Conservation (phyloP, 2,888 invertebrate genomes). For the Theretra japonica region DNA sequence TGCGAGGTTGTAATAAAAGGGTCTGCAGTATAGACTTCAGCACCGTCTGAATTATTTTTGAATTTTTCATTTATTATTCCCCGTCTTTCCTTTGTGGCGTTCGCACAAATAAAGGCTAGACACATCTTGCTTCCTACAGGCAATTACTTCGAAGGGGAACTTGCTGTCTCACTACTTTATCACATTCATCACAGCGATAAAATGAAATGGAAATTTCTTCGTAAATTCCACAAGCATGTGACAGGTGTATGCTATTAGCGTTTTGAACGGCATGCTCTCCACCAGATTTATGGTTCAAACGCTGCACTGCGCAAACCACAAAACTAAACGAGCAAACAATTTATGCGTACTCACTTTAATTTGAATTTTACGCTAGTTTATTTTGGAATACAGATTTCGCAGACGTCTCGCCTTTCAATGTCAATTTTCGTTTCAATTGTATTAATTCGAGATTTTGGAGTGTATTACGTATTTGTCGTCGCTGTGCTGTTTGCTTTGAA, state of each 20-base stretch:
- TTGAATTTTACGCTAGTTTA: conserved; percentile 27
- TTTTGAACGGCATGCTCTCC: conserved; percentile 37
- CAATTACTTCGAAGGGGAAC: conserved; percentile 10
- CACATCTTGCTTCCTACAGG: conserved; percentile 17
- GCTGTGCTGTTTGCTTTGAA: conserved; percentile 10
- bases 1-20: background rate
- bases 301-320: conserved; percentile 39
- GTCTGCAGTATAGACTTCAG: background rate
- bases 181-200: conserved; percentile 25
- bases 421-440: conserved; percentile 29
- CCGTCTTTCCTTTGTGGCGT: conserved; percentile 5
- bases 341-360: conserved; percentile 29
- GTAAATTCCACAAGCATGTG: conserved; percentile 32
- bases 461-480: conserved; percentile 20
- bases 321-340: conserved; percentile 33
- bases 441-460: conserved; percentile 23
- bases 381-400: conserved; percentile 12
- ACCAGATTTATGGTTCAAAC: conserved; percentile 39
- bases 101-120: conserved; percentile 5
- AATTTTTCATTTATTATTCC: background rate
- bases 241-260: conserved; percentile 42
- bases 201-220: conserved; percentile 34
- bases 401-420: conserved; percentile 26
- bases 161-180: conserved; percentile 23
- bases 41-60: conserved; percentile 9